phyloP scores from a whole-genome alignment of 2,888 invertebrate species.

The Oscheius sp. region DNA sequence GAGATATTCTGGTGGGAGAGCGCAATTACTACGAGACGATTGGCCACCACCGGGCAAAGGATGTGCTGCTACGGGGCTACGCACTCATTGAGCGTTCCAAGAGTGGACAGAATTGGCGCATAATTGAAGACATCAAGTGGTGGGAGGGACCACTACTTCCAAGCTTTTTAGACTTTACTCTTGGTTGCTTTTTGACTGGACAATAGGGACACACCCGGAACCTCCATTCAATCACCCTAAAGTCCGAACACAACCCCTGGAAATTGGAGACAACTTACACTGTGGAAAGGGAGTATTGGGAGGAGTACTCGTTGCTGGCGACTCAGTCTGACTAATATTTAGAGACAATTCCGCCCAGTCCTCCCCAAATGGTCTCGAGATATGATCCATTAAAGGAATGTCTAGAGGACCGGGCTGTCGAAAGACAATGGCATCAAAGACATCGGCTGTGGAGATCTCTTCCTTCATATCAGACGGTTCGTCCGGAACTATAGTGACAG shows the following conservation, averaged over 20 bases:
- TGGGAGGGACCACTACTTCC: conserved; percentile 15
- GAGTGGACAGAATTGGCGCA: conserved; percentile 16
- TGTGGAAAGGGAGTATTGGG: conserved; percentile 1
- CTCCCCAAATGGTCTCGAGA: conserved; percentile 29
- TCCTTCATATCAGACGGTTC: conserved; percentile 1
- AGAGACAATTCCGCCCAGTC: not conserved
- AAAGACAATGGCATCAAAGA: conserved; percentile 56
- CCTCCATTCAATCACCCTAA: conserved; percentile 1
- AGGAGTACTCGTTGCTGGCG: not conserved
- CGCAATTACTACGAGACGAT: conserved; percentile 32
- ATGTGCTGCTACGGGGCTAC: conserved; percentile 14
- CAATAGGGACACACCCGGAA: not conserved
- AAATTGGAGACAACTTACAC: conserved; percentile 9
- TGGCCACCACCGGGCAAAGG: conserved; percentile 23
- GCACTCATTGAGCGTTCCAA: conserved; percentile 34
- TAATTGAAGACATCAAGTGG: conserved; percentile 36
- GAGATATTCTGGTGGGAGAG: conserved; percentile 15
- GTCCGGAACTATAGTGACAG: conserved; percentile 4
- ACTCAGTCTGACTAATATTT: not conserved
- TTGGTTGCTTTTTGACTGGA: not conserved
- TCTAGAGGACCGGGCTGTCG: conserved; percentile 60
- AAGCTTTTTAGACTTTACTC: conserved; percentile 3
- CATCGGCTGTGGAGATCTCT: conserved; percentile 57
- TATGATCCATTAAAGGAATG: conserved; percentile 45
- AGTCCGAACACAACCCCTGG: not conserved